Evolutionary conservation across 2,797 vertebrate species (phyloP), one percentile per base, ranked within the genome.

Genomic region (Girardinus metallicus): DNA sequence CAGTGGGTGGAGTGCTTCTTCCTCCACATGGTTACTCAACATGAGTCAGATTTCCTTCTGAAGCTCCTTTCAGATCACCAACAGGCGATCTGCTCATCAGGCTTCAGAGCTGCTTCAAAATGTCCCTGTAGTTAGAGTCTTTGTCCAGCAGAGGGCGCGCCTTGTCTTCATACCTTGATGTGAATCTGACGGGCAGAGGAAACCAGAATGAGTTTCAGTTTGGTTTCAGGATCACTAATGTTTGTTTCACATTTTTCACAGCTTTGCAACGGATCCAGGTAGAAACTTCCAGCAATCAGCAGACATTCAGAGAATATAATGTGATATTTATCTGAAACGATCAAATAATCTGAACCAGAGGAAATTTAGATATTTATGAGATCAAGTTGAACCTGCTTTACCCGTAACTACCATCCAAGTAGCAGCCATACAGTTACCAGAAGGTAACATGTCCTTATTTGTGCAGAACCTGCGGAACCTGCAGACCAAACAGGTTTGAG

Each of bases 161-260:
- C 29, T 34, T 9, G 34, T 80, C 78, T 26, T 94, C 82, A 91
- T 74, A 93, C 84, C 80, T 92, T 68, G 71, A 95, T 88, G 43
- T 72, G 76, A 21, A 95, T 92, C 94, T 95, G 91, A 68, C 18
- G 86, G 64, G 80, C 31, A 81, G 66, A 76, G 29, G 57, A 29
- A 60, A 76, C 79, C 78, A 53, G 74, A 83, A 29, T 76, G 43
- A 88, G 66, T 5, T 60, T 62, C 60, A 62, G 60, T 16, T 34
- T 62, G 6, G 31, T 29, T 57, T 15, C 55, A 60, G 55, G 0
- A 29, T 60, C 26, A 55, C 23, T 3, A 53, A 53, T 55, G 53
- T 55, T 55, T n/a, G 23, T 55, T 55, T 55, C 23, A 26, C 29
- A 31, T 15, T 60, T 64, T 21, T 36, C 16, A 66, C 62, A 36